phyloP scores from a whole-genome alignment of 2,113 vertebrate genomes.

The Chrysochloris asiatica region DNA sequence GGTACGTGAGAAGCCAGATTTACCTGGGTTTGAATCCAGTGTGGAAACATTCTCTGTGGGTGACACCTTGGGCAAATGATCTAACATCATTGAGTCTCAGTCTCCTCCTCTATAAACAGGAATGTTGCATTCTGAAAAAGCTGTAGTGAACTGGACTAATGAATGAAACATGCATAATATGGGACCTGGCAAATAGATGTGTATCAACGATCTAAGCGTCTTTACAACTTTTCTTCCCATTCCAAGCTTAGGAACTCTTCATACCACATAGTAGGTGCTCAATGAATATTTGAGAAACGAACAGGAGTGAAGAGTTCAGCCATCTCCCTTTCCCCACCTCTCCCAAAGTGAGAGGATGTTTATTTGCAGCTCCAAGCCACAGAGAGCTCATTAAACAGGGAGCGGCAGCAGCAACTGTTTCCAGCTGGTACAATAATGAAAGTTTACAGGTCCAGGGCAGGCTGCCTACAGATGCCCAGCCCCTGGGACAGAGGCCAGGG shows the following conservation, averaged over 20 bases:
- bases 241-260: neutral
- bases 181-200: neutral
- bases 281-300: neutral
- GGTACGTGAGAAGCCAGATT: neutral
- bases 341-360: slow-evolving; percentile 19
- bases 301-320: neutral
- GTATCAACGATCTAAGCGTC: neutral
- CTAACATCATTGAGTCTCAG: neutral
- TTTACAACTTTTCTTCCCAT: neutral
- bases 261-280: neutral
- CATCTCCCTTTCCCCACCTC: neutral
- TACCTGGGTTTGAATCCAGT: neutral
- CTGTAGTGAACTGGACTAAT: neutral
- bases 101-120: neutral
- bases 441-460: neutral
- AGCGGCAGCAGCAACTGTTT: slow-evolving; percentile 14
- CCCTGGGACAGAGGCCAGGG: neutral
- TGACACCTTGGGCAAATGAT: neutral
- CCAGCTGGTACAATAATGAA: neutral
- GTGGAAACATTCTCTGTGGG: neutral
- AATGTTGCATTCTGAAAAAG: neutral
- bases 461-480: neutral
- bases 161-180: neutral
- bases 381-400: slow-evolving; percentile 59
- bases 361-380: neutral